These are phyloP conservation scores for Cephus pulcher DNA, from an alignment of 2,888 invertebrate species.

Conservation along the genomic window DNA sequence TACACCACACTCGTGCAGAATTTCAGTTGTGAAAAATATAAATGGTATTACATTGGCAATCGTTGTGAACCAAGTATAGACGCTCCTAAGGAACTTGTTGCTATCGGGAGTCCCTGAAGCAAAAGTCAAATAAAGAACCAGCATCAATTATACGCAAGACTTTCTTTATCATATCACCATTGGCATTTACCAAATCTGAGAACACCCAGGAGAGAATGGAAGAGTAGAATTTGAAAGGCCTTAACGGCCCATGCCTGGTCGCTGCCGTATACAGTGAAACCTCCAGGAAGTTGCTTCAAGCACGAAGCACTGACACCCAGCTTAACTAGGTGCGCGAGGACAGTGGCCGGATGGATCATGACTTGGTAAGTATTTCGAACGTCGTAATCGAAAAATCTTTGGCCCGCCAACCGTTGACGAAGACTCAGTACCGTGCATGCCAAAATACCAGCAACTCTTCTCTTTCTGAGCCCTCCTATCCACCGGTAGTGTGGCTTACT, in stretches of 20 bases:
- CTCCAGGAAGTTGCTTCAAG: conserved; percentile 48
- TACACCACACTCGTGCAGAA: conserved; percentile 49
- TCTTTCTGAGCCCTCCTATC: background rate
- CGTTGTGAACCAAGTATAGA: conserved; percentile 55
- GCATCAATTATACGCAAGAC: background rate
- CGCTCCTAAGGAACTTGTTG: conserved; percentile 49
- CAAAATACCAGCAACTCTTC: background rate
- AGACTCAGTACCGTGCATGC: background rate
- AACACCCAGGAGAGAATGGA: conserved; percentile 58
- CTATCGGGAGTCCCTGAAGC: conserved; percentile 27
- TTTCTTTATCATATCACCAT: background rate
- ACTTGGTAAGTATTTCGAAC: background rate
- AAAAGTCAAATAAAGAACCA: background rate
- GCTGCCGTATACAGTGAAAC: conserved; percentile 41
- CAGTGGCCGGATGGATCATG: conserved; percentile 56
- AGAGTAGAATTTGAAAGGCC: conserved; percentile 56
- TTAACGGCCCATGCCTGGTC: conserved; percentile 52
- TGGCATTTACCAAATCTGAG: conserved; percentile 56
- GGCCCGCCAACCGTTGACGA: background rate
- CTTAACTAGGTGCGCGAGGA: conserved; percentile 56
- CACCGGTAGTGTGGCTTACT: background rate
- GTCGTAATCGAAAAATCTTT: background rate
- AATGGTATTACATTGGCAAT: conserved; percentile 55
- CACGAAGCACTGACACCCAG: conserved; percentile 52
- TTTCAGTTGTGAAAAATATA: conserved; percentile 57